Base-by-base conservation (phyloP, 2,888 invertebrate genomes). In the Leptinotarsa rubiginosa region DNA sequence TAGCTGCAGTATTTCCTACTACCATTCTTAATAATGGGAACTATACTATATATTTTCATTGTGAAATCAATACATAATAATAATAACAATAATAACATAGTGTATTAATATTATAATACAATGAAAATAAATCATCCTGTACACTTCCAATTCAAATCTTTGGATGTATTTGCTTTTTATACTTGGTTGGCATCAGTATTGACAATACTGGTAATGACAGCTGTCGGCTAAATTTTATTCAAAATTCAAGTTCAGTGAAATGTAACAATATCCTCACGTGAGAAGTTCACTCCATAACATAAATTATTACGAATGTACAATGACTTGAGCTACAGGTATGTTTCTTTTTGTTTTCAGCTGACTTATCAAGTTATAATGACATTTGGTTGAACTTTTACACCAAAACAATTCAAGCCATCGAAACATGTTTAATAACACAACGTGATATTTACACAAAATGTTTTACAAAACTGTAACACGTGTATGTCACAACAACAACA, bases 281-380 rank as follows among this genome's bases (percentile, higher is more conserved):
- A 62, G 4, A 41, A 62, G 1, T 62, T 62, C 41, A 62, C 13
- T 62, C n/a, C 62, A 62, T 41, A 31, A 62, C 10, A 16, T 31
- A 41, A 62, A 62, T 41, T 41, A 56, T 31, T 62, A 18, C 62
- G 13, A 31, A 62, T 41, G 62, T 31, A 62, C 25, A 2, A 62
- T 62, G 62, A 31, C 62, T 62, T 62, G 62, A 62, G 31, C 15
- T 62, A n/a, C 31, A 31, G n/a, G 62, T 31, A 62, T 31, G 18
- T 47, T 72, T 69, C 2, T 47, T 56, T 75, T 4, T 22, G 12
- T 56, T 22, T 22, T 22, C 1, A 56, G 20, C 0, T 56, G 3
- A 22, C 12, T 20, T 56, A 56, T 56, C 0, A 5, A 50, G 16
- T 50, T 16, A 50, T 50, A 4, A 16, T 1, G 3, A 50, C 1